Evolutionary conservation across 2,888 invertebrate species (phyloP).

Genomic region (Cheilosia vulpina): DNA sequence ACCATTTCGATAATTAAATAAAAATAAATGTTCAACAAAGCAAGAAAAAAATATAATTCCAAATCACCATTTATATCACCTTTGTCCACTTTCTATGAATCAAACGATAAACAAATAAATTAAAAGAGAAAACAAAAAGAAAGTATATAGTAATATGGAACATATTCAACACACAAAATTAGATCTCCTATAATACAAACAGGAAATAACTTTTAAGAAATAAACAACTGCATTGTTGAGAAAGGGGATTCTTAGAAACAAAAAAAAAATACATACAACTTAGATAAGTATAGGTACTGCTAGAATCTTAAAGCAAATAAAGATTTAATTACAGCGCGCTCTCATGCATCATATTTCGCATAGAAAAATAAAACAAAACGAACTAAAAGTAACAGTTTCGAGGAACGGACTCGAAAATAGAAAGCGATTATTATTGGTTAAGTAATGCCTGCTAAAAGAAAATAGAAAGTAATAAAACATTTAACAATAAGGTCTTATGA

Average conservation of each 20-base stretch:
- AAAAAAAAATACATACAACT: constrained; percentile 35
- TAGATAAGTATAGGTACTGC: constrained; percentile 29
- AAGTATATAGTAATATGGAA: constrained; percentile 20
- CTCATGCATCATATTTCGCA: constrained; percentile 43
- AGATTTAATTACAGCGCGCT: constrained; percentile 49
- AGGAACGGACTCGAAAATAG: constrained; percentile 17
- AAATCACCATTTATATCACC: constrained; percentile 58
- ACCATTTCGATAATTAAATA: constrained; percentile 17
- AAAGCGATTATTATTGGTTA: constrained; percentile 10
- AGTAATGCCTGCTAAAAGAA: constrained; percentile 4
- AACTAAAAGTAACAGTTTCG: constrained; percentile 1
- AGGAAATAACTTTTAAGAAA: constrained; percentile 28
- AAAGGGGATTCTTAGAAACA: constrained; percentile 49
- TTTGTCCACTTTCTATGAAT: constrained; percentile 64
- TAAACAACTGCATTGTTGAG: constrained; percentile 22
- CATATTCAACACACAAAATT: constrained; percentile 54
- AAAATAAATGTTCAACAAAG: constrained; percentile 42
- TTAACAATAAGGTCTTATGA: not conserved
- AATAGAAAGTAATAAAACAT: not conserved
- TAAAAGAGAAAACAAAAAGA: not conserved
- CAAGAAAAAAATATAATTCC: constrained; percentile 37
- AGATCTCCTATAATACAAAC: constrained; percentile 43
- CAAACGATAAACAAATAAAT: constrained; percentile 16
- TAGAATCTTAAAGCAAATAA: constrained; percentile 46
- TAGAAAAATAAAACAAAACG: constrained; percentile 19